Conservation (phyloP, 2,113 vertebrate genomes). For the Stegastes partitus region DNA sequence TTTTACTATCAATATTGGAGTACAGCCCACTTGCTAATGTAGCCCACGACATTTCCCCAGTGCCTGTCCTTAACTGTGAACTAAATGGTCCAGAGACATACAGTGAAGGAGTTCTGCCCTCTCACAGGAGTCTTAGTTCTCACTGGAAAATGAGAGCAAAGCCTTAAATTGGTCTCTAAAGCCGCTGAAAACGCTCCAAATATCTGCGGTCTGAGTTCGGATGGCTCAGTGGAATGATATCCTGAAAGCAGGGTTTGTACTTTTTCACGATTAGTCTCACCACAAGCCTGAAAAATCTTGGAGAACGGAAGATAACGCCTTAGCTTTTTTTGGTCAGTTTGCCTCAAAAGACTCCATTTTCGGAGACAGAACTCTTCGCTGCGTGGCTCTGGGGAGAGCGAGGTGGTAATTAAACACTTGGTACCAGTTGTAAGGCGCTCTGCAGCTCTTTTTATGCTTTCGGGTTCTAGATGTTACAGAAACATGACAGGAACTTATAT, state of each 20-base stretch:
- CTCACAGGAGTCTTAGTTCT: constrained; percentile 4
- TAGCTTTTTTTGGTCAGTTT: constrained; percentile 23
- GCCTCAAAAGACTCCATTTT: constrained; percentile 23
- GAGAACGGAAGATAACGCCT: constrained; percentile 36
- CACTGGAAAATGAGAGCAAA: constrained; percentile 47
- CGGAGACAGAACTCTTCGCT: constrained; percentile 35
- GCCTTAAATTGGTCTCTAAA: constrained; percentile 60
- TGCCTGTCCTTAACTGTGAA: constrained; percentile 99
- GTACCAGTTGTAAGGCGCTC: constrained; percentile 90
- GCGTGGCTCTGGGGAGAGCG: constrained; percentile 45
- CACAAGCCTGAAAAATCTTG: constrained; percentile 2
- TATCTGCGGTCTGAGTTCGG: constrained; percentile 17
- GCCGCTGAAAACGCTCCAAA: constrained; percentile 38
- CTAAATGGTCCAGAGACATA: constrained; percentile 61
- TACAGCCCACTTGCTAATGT: constrained; percentile 85
- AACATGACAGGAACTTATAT: constrained; percentile 90
- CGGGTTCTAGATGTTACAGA: constrained; percentile 81
- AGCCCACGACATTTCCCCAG: constrained; percentile 96
- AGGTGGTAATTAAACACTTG: constrained; percentile 86
- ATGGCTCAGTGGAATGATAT: constrained; percentile 2
- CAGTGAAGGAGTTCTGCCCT: constrained; percentile 38
- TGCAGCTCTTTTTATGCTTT: constrained; percentile 91
- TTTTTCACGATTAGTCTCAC: constrained; percentile 18
- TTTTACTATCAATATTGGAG: constrained; percentile 41
- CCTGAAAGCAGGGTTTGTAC: constrained; percentile 24